Base-by-base conservation (phyloP, 92 coral and sea anemone genomes). In the Galaxea fascicularis region DNA sequence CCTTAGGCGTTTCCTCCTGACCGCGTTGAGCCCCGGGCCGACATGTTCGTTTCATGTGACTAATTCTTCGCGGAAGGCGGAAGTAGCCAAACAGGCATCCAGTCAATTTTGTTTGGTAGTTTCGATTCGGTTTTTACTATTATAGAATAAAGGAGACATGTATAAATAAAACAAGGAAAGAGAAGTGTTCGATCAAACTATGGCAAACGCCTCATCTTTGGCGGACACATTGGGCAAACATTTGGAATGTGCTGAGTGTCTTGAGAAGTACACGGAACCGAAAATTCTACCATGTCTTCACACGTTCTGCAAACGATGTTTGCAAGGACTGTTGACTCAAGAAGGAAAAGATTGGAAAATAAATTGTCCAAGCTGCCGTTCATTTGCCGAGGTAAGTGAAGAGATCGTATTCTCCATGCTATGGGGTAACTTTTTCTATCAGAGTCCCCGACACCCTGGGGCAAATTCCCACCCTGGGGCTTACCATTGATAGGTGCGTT, bases 251-350 rank as follows among this genome's bases (percentile, higher is more conserved):
- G 69, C 90, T 5, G 71, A 86, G 56, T 90, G 93, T 62, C 64
- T 86, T 65, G 90, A 86, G 28, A 87, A 86, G 62, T 86, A 73
- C 77, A 81, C 62, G 66, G 93, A 90, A 15, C 90, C 93, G 15
- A 86, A 64, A 57, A 88, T 90, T 52, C 78, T 90, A 17, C 87
- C 93, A 12, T 90, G 90, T 79, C 74, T 90, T 74, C 93, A 86
- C 83, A 70, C 87, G 16, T 90, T 70, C 80, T 90, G 93, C 69
- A 76, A 76, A 21, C 4, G 41, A 41, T 90, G 93, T 76, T 80
- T 90, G 35, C 74, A 72, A 31, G 79, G 76, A 15, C 76, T 89
- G 12, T 20, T 72, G 45, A 44, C 25, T n/a, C 17, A 27, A 52
- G 41, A 41, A 39, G 88, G 46, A 46, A 75, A 10, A 25, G 53